A percentile compares a stretch with the other conserved stretches of the same genome.
Evolutionary conservation across 2,113 vertebrate genomes (phyloP).

Genomic region (Ancistrus triradiatus): DNA sequence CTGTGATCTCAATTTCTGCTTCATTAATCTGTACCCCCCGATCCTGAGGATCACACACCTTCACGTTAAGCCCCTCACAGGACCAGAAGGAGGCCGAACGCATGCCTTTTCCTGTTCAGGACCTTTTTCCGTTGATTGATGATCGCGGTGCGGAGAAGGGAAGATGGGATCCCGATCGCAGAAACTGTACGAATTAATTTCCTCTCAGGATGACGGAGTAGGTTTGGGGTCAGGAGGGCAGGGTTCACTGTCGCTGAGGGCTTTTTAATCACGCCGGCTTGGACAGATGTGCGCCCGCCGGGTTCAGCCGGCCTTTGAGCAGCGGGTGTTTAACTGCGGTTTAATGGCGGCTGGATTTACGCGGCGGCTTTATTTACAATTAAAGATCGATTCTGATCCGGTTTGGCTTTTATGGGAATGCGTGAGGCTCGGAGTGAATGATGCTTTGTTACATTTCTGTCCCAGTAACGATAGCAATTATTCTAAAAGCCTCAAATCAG

Average conservation of each 20-base stretch:
- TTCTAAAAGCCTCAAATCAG: too few relatives aligned
- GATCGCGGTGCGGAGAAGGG: not conserved
- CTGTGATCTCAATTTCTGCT: too few relatives aligned
- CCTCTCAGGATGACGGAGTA: constrained; percentile 29
- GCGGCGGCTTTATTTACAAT: constrained; percentile 26
- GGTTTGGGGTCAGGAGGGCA: constrained; percentile 17
- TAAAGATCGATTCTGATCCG: constrained; percentile 32
- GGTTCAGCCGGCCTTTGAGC: constrained; percentile 15
- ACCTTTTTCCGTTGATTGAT: constrained; percentile 17
- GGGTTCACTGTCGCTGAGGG: constrained; percentile 20
- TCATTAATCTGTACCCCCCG: too few relatives aligned
- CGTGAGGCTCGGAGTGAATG: too few relatives aligned
- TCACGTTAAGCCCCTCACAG: too few relatives aligned
- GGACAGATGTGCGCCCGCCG: constrained; percentile 26
- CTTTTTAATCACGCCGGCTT: constrained; percentile 32
- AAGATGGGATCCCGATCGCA: constrained; percentile 11
- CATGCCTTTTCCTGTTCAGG: too few relatives aligned
- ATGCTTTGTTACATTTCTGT: too few relatives aligned
- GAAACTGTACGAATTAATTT: constrained; percentile 37
- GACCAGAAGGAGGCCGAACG: too few relatives aligned
- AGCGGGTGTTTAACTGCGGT: constrained; percentile 13
- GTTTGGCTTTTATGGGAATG: not conserved
- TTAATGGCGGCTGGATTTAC: constrained; percentile 20
- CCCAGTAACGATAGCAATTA: too few relatives aligned
- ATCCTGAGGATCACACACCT: too few relatives aligned